phyloP scores from a whole-genome alignment of 2,888 invertebrate species.

The Busseola fusca region DNA sequence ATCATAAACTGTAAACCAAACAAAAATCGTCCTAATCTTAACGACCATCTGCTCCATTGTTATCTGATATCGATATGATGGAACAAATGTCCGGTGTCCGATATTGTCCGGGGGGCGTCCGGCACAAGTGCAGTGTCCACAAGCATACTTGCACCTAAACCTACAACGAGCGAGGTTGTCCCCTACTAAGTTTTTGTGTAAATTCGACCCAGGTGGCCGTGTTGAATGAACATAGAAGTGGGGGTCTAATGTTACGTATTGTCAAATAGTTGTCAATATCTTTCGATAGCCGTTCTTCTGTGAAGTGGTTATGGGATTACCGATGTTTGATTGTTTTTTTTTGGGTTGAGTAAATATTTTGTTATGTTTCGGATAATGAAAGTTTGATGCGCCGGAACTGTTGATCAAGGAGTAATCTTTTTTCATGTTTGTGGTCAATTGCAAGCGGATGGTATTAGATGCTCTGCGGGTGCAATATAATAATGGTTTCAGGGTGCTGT shows the following conservation, averaged over 20 bases:
- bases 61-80: constrained; percentile 58
- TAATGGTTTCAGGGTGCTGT: too few species aligned
- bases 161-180: constrained; percentile 49
- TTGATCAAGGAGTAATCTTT: not conserved
- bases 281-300: constrained; percentile 24
- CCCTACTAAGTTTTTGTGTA: constrained; percentile 60
- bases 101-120: constrained; percentile 70
- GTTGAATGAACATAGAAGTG: constrained; percentile 25
- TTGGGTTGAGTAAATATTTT: constrained; percentile 9
- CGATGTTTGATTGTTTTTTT: constrained; percentile 17
- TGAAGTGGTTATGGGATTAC: constrained; percentile 28
- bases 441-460: too few species aligned
- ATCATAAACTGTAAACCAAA: constrained; percentile 51
- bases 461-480: too few species aligned
- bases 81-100: constrained; percentile 61
- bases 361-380: not conserved
- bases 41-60: constrained; percentile 58
- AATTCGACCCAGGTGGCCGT: constrained; percentile 53
- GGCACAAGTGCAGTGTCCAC: constrained; percentile 77
- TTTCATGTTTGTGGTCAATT: too few species aligned
- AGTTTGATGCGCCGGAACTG: not conserved
- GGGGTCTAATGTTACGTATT: constrained; percentile 47
- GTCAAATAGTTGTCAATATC: constrained; percentile 41
- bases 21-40: constrained; percentile 48
- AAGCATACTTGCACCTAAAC: constrained; percentile 64